phyloP scores from a whole-genome alignment of 2,888 invertebrate genomes.

The Linnaemya vulpina region DNA sequence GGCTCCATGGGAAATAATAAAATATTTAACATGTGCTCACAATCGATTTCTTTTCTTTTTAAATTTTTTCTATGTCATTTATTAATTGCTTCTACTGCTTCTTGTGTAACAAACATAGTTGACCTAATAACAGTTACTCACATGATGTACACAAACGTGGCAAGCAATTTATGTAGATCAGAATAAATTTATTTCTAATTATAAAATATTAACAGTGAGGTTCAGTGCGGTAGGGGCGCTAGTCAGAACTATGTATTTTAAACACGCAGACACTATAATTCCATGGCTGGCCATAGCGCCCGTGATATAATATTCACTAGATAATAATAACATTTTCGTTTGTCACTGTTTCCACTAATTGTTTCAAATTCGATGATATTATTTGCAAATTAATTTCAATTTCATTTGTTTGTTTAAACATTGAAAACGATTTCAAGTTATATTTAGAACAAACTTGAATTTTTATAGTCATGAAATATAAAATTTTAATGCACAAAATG shows the following conservation, averaged over 20 bases:
- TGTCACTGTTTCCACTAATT: background rate
- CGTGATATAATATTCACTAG: background rate
- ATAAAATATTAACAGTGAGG: background rate
- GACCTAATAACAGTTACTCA: background rate
- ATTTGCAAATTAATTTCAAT: background rate
- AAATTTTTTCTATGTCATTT: background rate
- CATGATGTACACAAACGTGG: background rate
- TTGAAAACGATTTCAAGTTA: background rate
- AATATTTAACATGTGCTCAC: background rate
- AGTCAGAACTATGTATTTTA: background rate
- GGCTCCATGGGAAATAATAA: background rate
- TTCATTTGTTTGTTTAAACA: background rate
- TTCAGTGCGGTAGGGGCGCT: background rate
- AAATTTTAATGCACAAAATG: no score
- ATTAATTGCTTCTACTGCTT: background rate
- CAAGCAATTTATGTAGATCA: background rate
- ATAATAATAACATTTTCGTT: background rate
- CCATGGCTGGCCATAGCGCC: no score
- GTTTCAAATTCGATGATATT: background rate
- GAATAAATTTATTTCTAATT: background rate
- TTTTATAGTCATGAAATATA: background rate
- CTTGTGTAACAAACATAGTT: background rate
- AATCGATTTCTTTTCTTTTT: background rate
- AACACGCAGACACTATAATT: background rate
- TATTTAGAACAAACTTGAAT: background rate